Evolutionary conservation across 2,888 invertebrate genomes (phyloP).

Genomic region (Biston betularia): DNA sequence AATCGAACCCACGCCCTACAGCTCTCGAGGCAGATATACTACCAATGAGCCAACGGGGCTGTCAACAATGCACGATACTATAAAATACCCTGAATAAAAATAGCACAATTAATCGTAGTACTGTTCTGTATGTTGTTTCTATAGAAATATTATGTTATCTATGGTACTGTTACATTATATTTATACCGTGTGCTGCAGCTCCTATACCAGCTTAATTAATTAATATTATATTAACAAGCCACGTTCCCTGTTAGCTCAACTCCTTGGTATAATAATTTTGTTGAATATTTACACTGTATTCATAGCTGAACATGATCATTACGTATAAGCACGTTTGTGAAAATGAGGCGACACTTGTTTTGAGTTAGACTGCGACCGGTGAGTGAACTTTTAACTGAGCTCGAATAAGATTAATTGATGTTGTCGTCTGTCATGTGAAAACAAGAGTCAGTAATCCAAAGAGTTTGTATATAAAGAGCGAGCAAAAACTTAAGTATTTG

Average conservation of each 20-base stretch:
- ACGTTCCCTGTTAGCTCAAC: slow-evolving; percentile 64
- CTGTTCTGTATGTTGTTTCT: no score
- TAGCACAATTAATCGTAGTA: no score
- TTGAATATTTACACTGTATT: slow-evolving; percentile 66
- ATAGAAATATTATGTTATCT: no score
- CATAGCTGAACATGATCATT: slow-evolving; percentile 52
- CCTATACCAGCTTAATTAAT: slow-evolving; percentile 69
- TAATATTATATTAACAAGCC: slow-evolving; percentile 72
- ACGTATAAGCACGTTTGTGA: slow-evolving; percentile 37
- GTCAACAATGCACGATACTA: no score
- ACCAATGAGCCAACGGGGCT: no score
- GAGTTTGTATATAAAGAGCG: no score
- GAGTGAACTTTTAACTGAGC: slow-evolving; percentile 10
- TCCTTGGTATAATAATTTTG: slow-evolving; percentile 66
- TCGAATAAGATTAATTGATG: slow-evolving; percentile 9
- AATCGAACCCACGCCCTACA: no score
- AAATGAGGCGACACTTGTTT: slow-evolving; percentile 14
- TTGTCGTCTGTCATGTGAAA: neutral
- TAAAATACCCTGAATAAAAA: no score
- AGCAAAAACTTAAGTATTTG: no score
- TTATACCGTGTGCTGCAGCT: slow-evolving; percentile 13
- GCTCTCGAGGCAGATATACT: no score
- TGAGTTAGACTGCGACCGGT: slow-evolving; percentile 6
- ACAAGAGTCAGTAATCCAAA: neutral
- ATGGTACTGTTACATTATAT: slow-evolving; percentile 8